A percentile compares a stretch with the other conserved stretches of the same genome.
phyloP scores from a whole-genome alignment of 2,888 invertebrate genomes.

The Atethmia centrago region DNA sequence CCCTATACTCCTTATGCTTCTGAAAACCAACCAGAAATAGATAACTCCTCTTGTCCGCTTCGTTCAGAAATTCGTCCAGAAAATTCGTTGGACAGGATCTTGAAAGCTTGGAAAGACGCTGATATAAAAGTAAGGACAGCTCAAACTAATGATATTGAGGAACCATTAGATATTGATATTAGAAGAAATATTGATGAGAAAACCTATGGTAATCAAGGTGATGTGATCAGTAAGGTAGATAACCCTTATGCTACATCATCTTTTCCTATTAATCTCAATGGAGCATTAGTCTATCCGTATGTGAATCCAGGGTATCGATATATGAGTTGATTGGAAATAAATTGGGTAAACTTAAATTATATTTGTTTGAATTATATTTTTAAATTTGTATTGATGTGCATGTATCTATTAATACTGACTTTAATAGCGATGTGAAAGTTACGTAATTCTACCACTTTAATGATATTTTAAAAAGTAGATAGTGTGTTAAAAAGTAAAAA shows the following conservation, averaged over 20 bases:
- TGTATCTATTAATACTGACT: too few relatives aligned
- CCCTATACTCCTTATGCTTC: neutral
- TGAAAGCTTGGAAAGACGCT: slow-evolving; percentile 45
- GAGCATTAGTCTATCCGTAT: slow-evolving; percentile 40
- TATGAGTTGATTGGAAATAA: slow-evolving; percentile 14
- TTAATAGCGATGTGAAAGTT: too few relatives aligned
- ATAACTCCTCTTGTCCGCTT: neutral
- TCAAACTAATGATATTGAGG: neutral
- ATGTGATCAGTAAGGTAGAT: neutral
- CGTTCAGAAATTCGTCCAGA: slow-evolving; percentile 17
- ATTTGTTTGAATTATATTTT: slow-evolving; percentile 27
- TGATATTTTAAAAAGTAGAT: too few relatives aligned
- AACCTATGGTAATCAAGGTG: neutral
- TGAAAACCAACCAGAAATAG: slow-evolving; percentile 1
- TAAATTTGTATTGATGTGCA: too few relatives aligned
- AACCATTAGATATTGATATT: slow-evolving; percentile 27
- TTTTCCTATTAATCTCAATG: slow-evolving; percentile 27
- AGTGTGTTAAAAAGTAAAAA: too few relatives aligned
- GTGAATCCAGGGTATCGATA: slow-evolving; percentile 31
- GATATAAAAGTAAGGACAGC: slow-evolving; percentile 32
- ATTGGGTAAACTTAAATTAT: slow-evolving; percentile 23
- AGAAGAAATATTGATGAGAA: slow-evolving; percentile 5
- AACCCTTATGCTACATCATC: slow-evolving; percentile 6
- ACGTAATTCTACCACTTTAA: too few relatives aligned
- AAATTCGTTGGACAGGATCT: slow-evolving; percentile 36